A percentile compares a stretch with the other conserved stretches of the same genome.
phyloP scores from a whole-genome alignment of 2,888 invertebrate species.

The Lasioglossum pauxillum region DNA sequence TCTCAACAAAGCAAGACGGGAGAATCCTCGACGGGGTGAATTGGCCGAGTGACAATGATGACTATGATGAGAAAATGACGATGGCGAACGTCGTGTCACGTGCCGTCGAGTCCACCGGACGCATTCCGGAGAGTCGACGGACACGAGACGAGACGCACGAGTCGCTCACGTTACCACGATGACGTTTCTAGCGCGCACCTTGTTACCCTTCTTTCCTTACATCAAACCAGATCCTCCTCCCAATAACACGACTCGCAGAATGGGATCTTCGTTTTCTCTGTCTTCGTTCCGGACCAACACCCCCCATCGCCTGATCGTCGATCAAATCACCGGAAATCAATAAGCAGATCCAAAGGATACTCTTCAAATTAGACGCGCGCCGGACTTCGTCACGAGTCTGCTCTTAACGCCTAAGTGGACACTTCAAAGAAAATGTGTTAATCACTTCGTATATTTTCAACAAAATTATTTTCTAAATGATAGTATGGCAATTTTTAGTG shows the following conservation, averaged over 20 bases:
- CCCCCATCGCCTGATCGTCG: neutral
- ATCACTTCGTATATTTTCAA: too few species aligned
- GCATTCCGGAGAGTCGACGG: conserved; percentile 78
- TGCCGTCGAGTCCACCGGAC: conserved; percentile 75
- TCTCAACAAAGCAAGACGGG: conserved; percentile 24
- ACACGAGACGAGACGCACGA: conserved; percentile 44
- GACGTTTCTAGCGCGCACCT: conserved; percentile 74
- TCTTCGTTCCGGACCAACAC: conserved; percentile 36
- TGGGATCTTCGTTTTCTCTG: conserved; percentile 49
- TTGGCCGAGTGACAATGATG: conserved; percentile 42
- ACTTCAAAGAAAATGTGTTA: too few species aligned
- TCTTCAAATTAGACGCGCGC: neutral
- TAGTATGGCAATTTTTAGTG: too few species aligned
- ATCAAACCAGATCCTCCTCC: conserved; percentile 23
- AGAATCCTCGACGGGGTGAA: conserved; percentile 35
- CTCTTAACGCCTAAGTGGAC: neutral
- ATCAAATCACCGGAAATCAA: neutral
- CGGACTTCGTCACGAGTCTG: neutral
- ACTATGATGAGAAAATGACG: conserved; percentile 11
- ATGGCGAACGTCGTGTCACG: conserved; percentile 52
- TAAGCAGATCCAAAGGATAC: neutral
- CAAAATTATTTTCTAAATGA: too few species aligned
- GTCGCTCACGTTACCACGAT: conserved; percentile 58
- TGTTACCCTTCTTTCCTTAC: conserved; percentile 36
- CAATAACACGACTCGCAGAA: conserved; percentile 42